Conservation (phyloP, 2,113 vertebrate genomes). For the Cephalopterus ornatus region DNA sequence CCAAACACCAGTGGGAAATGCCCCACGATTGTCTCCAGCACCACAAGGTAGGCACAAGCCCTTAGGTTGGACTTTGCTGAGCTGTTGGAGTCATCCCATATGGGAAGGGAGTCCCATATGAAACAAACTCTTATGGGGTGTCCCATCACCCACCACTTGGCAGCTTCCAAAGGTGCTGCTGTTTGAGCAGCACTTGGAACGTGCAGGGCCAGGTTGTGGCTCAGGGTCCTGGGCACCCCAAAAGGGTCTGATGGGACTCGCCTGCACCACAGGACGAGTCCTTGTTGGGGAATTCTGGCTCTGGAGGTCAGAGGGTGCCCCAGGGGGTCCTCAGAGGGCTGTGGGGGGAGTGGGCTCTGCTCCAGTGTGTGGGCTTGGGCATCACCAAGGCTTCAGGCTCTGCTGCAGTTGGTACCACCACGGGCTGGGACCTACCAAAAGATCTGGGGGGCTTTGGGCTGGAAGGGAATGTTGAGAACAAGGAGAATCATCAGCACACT, state of each 20-base stretch:
- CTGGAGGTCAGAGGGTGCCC: not conserved
- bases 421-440: not conserved
- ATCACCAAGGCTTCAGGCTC: not conserved
- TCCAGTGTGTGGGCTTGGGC: not conserved
- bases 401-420: not conserved
- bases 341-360: not conserved
- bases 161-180: not conserved
- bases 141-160: not conserved
- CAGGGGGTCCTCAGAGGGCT: not conserved
- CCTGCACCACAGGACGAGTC: not conserved
- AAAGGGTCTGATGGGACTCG: not conserved
- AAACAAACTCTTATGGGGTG: not conserved
- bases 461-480: not conserved
- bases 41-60: not conserved
- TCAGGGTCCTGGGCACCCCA: rapidly evolving
- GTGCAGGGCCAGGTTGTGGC: no score
- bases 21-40: not conserved
- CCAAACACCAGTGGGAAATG: not conserved
- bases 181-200: not conserved
- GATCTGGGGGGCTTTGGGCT: not conserved
- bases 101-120: not conserved
- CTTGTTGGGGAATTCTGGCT: not conserved
- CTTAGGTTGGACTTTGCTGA: not conserved
- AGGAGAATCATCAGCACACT: not conserved
- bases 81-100: not conserved